A percentile compares a stretch with the other conserved stretches of the same genome.
Evolutionary conservation across 1,140 invertebrate genomes (phyloP).

Genomic region (Caenorhabditis tropicalis): DNA sequence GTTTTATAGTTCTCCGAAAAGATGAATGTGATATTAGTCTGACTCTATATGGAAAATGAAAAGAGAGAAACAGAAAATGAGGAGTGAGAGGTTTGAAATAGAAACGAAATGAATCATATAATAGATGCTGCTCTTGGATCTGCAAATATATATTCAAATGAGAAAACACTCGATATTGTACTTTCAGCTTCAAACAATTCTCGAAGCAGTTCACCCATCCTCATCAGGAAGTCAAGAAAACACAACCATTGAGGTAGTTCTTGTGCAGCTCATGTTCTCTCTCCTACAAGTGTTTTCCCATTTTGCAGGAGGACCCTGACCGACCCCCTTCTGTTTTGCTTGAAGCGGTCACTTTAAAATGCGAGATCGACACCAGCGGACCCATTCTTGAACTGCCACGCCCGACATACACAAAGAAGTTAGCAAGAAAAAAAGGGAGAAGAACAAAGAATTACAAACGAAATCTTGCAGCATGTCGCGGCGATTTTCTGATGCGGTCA

Average conservation of each 20-base stretch:
- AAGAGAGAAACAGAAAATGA: background rate
- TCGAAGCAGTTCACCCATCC: constrained; percentile 68
- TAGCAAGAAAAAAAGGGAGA: constrained; percentile 2
- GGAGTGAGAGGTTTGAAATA: background rate
- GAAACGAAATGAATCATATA: constrained; percentile 19
- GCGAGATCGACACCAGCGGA: constrained; percentile 58
- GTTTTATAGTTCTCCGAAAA: constrained; percentile 42
- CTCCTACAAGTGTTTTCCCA: background rate
- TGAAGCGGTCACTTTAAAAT: constrained; percentile 66
- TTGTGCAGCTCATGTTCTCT: background rate
- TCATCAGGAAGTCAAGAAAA: constrained; percentile 67
- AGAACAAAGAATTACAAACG: constrained; percentile 32
- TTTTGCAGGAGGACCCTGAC: constrained; percentile 61
- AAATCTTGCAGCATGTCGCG: constrained; percentile 59
- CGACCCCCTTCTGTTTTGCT: constrained; percentile 67
- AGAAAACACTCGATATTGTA: background rate
- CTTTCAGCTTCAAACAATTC: constrained; percentile 70
- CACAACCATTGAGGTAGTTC: constrained; percentile 51
- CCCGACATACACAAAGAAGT: constrained; percentile 52
- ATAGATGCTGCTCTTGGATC: background rate
- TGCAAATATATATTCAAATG: background rate
- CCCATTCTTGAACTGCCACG: constrained; percentile 55
- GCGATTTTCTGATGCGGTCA: constrained; percentile 65
- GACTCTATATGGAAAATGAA: background rate
- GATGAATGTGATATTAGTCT: constrained; percentile 33